A percentile compares a stretch with the other conserved stretches of the same genome.
phyloP scores from a whole-genome alignment of 2,797 vertebrate genomes.

The Chiloscyllium punctatum region DNA sequence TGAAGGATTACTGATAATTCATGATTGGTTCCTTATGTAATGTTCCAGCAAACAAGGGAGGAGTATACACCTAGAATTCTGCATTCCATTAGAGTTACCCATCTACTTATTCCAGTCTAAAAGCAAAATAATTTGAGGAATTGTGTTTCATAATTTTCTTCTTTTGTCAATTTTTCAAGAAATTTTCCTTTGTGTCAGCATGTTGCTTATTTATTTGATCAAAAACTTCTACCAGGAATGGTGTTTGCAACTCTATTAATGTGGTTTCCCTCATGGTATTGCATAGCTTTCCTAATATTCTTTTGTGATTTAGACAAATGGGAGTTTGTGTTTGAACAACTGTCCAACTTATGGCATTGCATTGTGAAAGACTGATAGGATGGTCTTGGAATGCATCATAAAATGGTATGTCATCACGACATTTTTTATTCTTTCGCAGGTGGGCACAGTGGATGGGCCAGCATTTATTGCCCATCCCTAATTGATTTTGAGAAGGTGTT shows the following conservation, averaged over 20 bases:
- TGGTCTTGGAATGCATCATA: not conserved
- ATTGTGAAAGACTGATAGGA: too few relatives aligned
- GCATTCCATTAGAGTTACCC: too few relatives aligned
- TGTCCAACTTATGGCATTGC: not conserved
- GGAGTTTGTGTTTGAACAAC: not conserved
- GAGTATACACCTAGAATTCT: not conserved
- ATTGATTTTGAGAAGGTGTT: too few relatives aligned
- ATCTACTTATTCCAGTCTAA: not conserved
- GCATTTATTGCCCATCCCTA: too few relatives aligned
- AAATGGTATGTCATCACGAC: not conserved
- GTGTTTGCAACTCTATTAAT: not conserved
- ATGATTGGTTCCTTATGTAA: not conserved
- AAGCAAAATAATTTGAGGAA: not conserved
- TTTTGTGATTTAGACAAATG: not conserved
- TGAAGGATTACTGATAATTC: not conserved
- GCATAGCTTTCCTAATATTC: not conserved
- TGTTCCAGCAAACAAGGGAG: not conserved
- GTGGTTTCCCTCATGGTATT: not conserved
- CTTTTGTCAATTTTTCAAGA: not conserved
- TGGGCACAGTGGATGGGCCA: too few relatives aligned
- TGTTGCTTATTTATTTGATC: not conserved
- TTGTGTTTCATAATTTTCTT: constrained; percentile 16
- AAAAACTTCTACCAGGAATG: not conserved
- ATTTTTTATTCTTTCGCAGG: too few relatives aligned
- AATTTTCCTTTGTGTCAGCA: not conserved